Base-by-base conservation (phyloP, 1,140 invertebrate genomes). In the Melipona quadrifasciata region DNA sequence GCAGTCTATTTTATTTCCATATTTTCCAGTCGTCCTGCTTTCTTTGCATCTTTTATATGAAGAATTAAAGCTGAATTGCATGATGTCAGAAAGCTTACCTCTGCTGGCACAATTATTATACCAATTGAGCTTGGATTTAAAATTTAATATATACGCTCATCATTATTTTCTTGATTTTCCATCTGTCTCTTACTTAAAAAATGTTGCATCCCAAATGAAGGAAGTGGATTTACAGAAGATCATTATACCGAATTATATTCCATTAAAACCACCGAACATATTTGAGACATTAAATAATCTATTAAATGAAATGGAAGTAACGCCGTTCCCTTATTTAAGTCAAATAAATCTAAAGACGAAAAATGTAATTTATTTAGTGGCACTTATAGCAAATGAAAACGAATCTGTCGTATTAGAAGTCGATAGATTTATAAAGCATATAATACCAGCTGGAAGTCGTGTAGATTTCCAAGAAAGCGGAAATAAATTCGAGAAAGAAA, bases 131-230 rank as follows among this genome's bases (percentile, higher is more conserved):
- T 95, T 95, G 51, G 98, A 99, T 94, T 95, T 99, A 74, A 95
- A 96, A 76, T 95, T 98, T 51, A 93, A 96, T 1, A 94, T 95
- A 34, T 99, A 98, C 91, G 93, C 96, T 19, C 96, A 97, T 90
- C 96, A 98, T 92, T 99, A 99, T 92, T 97, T 97, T 95, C 94
- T 97, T 86, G 98, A 99, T 95, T 98, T 97, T 91, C 98, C 98
- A 0, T 92, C 95, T 11, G 91, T 96, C 24, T 96, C 95, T 90
- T 91, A 91, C 67, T 85, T 95, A 64, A 92, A 94, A 47, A 91
- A 88, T 83, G 91, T 91, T 58, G 92, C 88, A 71, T 94, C 88
- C 61, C 95, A 93, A 87, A 95, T 95, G 0, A 95, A 95, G 64
- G 93, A 96, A 19, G 88, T 92, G 0, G 95, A 97, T 85, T 92